Evolutionary conservation across 2,797 vertebrate species (phyloP), one percentile per base, ranked within the genome.

Genomic region (Bradypus variegatus): DNA sequence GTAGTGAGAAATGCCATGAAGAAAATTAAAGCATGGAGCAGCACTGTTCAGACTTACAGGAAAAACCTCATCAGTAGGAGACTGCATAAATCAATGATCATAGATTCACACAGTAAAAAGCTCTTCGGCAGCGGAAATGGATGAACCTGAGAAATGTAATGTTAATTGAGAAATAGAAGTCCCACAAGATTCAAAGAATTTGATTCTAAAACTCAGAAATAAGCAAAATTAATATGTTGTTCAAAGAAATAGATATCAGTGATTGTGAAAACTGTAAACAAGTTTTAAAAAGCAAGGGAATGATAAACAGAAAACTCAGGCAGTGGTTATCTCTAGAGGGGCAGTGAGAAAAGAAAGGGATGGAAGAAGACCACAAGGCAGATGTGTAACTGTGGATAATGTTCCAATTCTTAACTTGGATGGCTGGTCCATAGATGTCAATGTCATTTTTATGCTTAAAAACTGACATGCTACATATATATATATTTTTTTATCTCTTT

Each of bases 21-120:
- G 48, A n/a, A 18, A 36, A 73, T 12, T 6, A 64, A 50, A 73
- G 33, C 36, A 10, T 3, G 36, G n/a, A 50, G n/a, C 38, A 21
- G 27, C 29, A 58, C 38, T 5, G 5, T 60, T 48, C 2, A 4
- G 5, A 3, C 19, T 55, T 3, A 0, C 41, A 19, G 75, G 75
- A 69, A 48, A 3, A 45, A 58, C 55, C 25, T 36, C 7, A 8
- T 23, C 31, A 1, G 0, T 15, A 18, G 19, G 38, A 31, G 70
- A 16, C 1, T 0, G 73, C 80, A 3, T 48, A 70, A 9, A n/a
- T 4, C 33, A 25, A 7, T 2, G 15, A 16, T 15, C 15, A 33
- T 16, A 1, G 4, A 2, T 12, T 55, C 16, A 33, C 48, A 7
- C 8, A 3, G 48, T 38, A 16, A 25, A 36, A 23, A 31, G 29